phyloP scores from a whole-genome alignment of 2,888 invertebrate genomes.

The Cheilosia soror region DNA sequence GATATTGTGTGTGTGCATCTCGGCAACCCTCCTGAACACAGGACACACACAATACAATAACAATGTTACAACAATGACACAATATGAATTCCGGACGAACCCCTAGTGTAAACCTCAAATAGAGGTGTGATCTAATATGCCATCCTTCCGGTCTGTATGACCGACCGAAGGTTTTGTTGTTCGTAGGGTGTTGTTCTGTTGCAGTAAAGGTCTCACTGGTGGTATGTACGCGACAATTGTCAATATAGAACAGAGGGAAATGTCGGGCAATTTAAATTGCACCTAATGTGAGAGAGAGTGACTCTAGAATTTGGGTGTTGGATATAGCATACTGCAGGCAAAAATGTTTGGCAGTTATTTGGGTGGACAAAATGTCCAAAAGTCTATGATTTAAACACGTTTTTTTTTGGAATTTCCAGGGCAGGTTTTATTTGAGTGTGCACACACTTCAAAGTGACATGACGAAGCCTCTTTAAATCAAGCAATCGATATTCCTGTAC shows the following conservation, averaged over 20 bases:
- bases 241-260: constrained; percentile 19
- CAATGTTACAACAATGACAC: constrained; percentile 61
- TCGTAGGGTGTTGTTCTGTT: constrained; percentile 22
- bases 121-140: constrained; percentile 81
- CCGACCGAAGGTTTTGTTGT: constrained; percentile 26
- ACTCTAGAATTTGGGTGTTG: constrained; percentile 13
- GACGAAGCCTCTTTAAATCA: too few species aligned
- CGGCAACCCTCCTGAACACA: constrained; percentile 56
- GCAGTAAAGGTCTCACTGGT: constrained; percentile 34
- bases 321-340: too few species aligned
- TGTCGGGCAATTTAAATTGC: constrained; percentile 57
- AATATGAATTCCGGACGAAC: constrained; percentile 70
- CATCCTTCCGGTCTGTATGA: constrained; percentile 78
- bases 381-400: too few species aligned
- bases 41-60: constrained; percentile 60
- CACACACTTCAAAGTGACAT: too few species aligned
- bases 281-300: constrained; percentile 25
- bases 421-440: too few species aligned
- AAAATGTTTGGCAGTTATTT: too few species aligned
- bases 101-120: constrained; percentile 79
- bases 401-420: too few species aligned
- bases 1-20: constrained; percentile 20
- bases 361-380: too few species aligned
- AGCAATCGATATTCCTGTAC: too few species aligned
- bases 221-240: constrained; percentile 57